These are phyloP conservation scores for Morone saxatilis DNA, from an alignment of 2,113 vertebrate species.

Conservation along the genomic window DNA sequence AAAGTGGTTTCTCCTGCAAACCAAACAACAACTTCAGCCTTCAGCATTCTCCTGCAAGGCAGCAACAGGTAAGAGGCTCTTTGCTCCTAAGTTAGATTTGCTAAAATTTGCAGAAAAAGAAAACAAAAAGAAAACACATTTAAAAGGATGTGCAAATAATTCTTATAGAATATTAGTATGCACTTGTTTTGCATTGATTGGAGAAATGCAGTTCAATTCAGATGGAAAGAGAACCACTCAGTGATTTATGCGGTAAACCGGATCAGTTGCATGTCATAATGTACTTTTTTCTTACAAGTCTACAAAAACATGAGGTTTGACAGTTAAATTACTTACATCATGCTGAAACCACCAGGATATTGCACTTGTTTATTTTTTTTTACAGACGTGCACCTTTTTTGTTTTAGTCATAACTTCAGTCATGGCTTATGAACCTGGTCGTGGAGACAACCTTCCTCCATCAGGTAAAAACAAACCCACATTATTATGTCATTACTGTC, in stretches of 20 bases:
- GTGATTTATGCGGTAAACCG: no score
- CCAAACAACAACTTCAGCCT: constrained; percentile 16
- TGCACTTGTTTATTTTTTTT: background rate
- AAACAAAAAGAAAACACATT: no score
- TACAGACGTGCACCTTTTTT: background rate
- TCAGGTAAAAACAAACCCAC: constrained; percentile 19
- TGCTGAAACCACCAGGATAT: background rate
- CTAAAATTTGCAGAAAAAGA: no score
- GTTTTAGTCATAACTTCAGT: background rate
- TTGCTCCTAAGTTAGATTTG: background rate
- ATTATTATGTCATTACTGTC: background rate
- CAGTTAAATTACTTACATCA: background rate
- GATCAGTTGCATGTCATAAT: no score
- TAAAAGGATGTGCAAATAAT: background rate
- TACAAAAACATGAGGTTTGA: background rate
- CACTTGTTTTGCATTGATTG: background rate
- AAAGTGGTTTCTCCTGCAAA: background rate
- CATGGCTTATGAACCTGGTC: constrained; percentile 2
- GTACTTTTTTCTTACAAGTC: background rate
- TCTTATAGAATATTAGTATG: background rate
- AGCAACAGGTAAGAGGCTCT: constrained; percentile 28
- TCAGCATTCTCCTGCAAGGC: constrained; percentile 16
- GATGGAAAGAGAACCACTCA: background rate
- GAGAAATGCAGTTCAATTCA: background rate
- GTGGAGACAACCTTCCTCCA: background rate